These are phyloP conservation scores for Rhinolophus ferrumequinum DNA, from an alignment of 2,113 vertebrate species.

Conservation along the genomic window DNA sequence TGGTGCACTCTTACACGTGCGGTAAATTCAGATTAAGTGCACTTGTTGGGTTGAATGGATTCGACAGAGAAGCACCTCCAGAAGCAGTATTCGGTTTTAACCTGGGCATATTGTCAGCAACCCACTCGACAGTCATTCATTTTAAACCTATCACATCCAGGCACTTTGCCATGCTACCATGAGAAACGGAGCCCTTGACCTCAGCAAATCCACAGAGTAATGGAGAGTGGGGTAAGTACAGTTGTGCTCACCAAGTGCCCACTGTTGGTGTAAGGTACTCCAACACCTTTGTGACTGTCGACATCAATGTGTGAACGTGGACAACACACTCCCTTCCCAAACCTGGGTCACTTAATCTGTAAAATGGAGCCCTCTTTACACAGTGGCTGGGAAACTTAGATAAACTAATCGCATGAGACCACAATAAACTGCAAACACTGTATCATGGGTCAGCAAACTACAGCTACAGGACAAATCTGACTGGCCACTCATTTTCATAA, in stretches of 20 bases:
- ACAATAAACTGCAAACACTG: neutral
- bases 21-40: neutral
- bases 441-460: neutral
- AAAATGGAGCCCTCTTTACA: neutral
- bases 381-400: neutral
- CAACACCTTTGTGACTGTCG: neutral
- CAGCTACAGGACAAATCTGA: neutral
- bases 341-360: neutral
- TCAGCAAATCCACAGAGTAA: too few relatives aligned
- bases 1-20: neutral
- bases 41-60: neutral
- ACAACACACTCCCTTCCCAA: neutral
- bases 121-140: neutral
- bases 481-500: neutral
- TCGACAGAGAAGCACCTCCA: neutral
- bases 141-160: neutral
- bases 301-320: neutral
- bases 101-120: neutral
- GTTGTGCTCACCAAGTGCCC: neutral
- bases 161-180: neutral
- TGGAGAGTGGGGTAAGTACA: neutral
- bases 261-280: too few relatives aligned
- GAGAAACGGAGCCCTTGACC: neutral
- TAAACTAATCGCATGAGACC: neutral
- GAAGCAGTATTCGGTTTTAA: neutral